Base-by-base conservation (phyloP, 2,797 vertebrate species). In the Sebastes dallii region DNA sequence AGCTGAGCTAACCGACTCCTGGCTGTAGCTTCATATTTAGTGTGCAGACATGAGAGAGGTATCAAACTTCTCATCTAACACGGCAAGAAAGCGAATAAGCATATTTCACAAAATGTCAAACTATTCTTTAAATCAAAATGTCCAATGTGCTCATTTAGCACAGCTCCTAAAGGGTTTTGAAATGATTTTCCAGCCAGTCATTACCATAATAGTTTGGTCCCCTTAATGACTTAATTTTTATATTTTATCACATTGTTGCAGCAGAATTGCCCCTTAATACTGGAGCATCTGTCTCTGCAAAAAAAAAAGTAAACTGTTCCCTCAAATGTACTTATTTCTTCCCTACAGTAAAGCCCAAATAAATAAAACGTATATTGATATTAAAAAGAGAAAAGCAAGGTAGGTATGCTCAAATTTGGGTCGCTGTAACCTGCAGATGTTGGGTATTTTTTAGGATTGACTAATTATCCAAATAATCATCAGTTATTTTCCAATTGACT, bases 31-130 rank as follows among this genome's bases (percentile, higher is more conserved):
- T n/a, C n/a, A n/a, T n/a, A n/a, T n/a, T 42, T 42, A 42, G 14
- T 42, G 39, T 42, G 39, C 39, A 42, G 14, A 42, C 39, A 42
- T 42, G 39, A 42, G 14, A 42, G 39, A 16, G 39, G 14, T 6
- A 42, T 42, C 39, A 6, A 42, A 42, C 39, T 7, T 0, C 39
- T 42, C 39, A 42, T 42, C 39, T 7, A 42, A 42, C 14, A 42
- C 6, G 1, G 14, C 6, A 46, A 18, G 14, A 2, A 0, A 46
- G 14, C 39, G 6, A 46, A 46, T 46, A 46, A 3, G 39, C 3
- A 6, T 46, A 0, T 16, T 46, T 46, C 1, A 18, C 14, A 46
- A 46, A 46, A 46, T 46, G 6, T 46, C 42, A 42, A 42, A 42
- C 39, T 39, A 39, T 39, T 14, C 2, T 39, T 39, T 39, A 0